phyloP scores from a whole-genome alignment of 2,113 vertebrate genomes.

The Microcebus murinus region DNA sequence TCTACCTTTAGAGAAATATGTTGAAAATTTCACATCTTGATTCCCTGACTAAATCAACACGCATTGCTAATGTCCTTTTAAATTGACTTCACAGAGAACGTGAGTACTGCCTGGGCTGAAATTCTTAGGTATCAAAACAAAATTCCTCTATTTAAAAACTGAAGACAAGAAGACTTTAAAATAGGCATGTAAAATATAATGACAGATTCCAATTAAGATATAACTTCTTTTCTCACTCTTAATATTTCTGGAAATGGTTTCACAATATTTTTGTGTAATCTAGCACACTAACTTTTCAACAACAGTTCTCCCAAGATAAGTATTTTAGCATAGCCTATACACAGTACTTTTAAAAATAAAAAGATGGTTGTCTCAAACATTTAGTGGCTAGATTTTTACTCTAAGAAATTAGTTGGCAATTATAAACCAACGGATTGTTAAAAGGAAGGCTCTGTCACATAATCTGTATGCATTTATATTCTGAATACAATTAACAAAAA shows the following conservation, averaged over 20 bases:
- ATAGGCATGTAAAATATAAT: slow-evolving; percentile 73
- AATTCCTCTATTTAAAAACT: slow-evolving; percentile 68
- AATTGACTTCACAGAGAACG: slow-evolving; percentile 80
- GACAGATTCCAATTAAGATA: slow-evolving; percentile 80
- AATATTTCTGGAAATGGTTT: slow-evolving; percentile 74
- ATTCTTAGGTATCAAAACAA: slow-evolving; percentile 78
- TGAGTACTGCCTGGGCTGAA: slow-evolving; percentile 74
- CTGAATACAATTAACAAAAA: slow-evolving; percentile 43
- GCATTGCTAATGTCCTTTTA: slow-evolving; percentile 82
- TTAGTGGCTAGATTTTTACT: slow-evolving; percentile 55
- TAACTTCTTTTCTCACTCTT: slow-evolving; percentile 66
- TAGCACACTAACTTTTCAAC: slow-evolving; percentile 75
- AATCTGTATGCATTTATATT: slow-evolving; percentile 38
- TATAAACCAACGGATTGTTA: slow-evolving; percentile 60
- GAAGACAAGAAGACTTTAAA: slow-evolving; percentile 61
- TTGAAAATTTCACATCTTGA: slow-evolving; percentile 87
- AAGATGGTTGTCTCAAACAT: slow-evolving; percentile 55
- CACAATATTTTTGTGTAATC: slow-evolving; percentile 61
- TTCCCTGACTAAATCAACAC: slow-evolving; percentile 84
- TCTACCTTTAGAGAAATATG: slow-evolving; percentile 86
- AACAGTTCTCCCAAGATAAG: slow-evolving; percentile 60
- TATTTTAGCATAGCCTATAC: slow-evolving; percentile 65
- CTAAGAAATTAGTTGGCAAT: slow-evolving; percentile 54
- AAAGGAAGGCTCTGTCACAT: slow-evolving; percentile 55
- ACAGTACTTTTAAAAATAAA: slow-evolving; percentile 48